phyloP scores from a whole-genome alignment of 1,140 invertebrate genomes.

The Aphaenogaster floridana region DNA sequence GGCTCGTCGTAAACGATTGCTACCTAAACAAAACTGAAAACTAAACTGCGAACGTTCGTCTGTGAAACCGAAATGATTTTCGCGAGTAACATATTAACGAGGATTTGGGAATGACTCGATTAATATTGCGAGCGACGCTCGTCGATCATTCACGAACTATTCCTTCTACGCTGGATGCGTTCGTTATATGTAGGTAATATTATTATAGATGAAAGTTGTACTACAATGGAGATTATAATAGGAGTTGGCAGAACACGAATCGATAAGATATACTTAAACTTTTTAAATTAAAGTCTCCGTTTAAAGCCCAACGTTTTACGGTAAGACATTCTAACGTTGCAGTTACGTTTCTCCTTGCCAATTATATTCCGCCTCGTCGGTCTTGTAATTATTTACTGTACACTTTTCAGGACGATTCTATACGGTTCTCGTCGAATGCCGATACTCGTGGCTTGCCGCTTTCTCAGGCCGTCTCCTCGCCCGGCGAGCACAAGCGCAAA shows the following conservation, averaged over 20 bases:
- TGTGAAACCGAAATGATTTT: neutral
- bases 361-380: slow-evolving; percentile 12
- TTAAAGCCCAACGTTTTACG: neutral
- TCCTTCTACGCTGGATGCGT: neutral
- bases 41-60: neutral
- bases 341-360: neutral
- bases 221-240: neutral
- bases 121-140: neutral
- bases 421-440: neutral
- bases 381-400: slow-evolving; percentile 4
- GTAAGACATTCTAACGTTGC: neutral
- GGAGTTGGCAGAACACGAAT: neutral
- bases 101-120: neutral
- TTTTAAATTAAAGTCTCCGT: neutral
- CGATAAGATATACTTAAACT: slow-evolving; percentile 24
- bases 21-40: slow-evolving; percentile 5
- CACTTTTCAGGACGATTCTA: neutral
- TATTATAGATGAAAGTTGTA: neutral
- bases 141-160: neutral
- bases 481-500: slow-evolving; percentile 32
- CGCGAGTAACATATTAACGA: neutral
- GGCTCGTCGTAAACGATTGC: slow-evolving; percentile 43
- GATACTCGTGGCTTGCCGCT: neutral
- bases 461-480: too few relatives aligned
- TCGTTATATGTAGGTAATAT: neutral